Conservation (phyloP, 2,888 invertebrate genomes). For the Drosophila antonietae region DNA sequence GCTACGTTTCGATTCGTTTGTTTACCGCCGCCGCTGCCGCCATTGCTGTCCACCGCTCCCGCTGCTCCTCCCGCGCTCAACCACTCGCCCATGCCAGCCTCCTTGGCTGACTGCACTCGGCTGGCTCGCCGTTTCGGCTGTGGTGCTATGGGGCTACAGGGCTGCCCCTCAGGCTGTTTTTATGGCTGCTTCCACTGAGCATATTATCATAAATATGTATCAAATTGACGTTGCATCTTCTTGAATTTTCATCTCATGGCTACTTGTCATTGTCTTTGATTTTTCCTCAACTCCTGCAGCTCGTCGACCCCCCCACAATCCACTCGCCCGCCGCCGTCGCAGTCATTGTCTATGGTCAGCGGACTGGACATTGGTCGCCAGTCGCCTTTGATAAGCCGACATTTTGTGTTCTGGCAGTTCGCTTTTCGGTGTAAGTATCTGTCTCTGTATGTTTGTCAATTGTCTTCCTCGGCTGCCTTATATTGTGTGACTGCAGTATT, state of each 20-base stretch:
- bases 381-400: slow-evolving; percentile 72
- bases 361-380: slow-evolving; percentile 58
- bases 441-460: slow-evolving; percentile 56
- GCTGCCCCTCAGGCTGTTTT: slow-evolving; percentile 49
- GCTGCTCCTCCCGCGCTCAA: slow-evolving; percentile 3
- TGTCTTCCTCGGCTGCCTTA: slow-evolving; percentile 37
- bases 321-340: neutral
- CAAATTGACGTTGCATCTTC: slow-evolving; percentile 80
- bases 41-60: slow-evolving; percentile 24
- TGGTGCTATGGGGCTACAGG: slow-evolving; percentile 5
- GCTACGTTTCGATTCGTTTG: slow-evolving; percentile 64
- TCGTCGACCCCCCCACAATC: neutral
- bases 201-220: slow-evolving; percentile 79
- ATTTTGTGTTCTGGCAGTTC: slow-evolving; percentile 56
- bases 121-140: neutral
- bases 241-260: slow-evolving; percentile 78
- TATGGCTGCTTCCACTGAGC: slow-evolving; percentile 59
- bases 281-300: slow-evolving; percentile 66
- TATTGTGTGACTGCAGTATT: slow-evolving; percentile 57
- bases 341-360: slow-evolving; percentile 67
- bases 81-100: slow-evolving; percentile 6
- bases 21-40: slow-evolving; percentile 53
- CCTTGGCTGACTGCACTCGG: slow-evolving; percentile 25
- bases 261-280: slow-evolving; percentile 80
- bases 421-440: slow-evolving; percentile 57